Evolutionary conservation across 2,797 vertebrate genomes (phyloP).

Genomic region (Nasua narica): DNA sequence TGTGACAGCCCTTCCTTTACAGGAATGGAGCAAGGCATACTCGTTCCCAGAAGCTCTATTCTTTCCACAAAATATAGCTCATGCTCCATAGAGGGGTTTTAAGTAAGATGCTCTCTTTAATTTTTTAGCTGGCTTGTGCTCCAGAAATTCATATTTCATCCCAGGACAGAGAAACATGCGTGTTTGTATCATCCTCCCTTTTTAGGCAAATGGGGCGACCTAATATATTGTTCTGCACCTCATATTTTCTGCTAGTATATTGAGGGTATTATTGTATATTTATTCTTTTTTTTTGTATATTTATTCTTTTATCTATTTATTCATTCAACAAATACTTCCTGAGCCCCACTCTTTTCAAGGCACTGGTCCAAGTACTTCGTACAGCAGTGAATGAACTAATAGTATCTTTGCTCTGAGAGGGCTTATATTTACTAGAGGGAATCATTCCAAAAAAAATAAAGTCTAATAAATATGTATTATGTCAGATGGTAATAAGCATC

Average conservation of each 20-base stretch:
- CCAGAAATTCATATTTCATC: neutral
- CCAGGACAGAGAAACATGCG: neutral
- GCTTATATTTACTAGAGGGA: neutral
- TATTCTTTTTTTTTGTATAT: neutral
- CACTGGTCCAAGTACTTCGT: neutral
- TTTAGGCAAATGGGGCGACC: neutral
- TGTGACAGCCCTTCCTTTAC: neutral
- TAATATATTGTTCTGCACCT: neutral
- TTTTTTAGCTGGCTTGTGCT: neutral
- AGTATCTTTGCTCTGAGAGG: neutral
- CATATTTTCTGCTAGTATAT: neutral
- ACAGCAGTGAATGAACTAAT: neutral
- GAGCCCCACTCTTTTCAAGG: neutral
- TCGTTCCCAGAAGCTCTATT: neutral
- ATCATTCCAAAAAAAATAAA: neutral
- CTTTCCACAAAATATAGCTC: constrained; percentile 32
- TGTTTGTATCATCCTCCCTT: neutral
- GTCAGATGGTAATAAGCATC: neutral
- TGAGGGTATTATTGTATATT: neutral
- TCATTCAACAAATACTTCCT: neutral
- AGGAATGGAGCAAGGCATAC: neutral
- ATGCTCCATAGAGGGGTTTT: neutral
- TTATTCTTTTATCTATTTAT: neutral
- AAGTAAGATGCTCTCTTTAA: constrained; percentile 36
- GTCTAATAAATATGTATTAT: neutral